Evolutionary conservation across 2,888 invertebrate genomes (phyloP).

Genomic region (Stenodera caucasica): DNA sequence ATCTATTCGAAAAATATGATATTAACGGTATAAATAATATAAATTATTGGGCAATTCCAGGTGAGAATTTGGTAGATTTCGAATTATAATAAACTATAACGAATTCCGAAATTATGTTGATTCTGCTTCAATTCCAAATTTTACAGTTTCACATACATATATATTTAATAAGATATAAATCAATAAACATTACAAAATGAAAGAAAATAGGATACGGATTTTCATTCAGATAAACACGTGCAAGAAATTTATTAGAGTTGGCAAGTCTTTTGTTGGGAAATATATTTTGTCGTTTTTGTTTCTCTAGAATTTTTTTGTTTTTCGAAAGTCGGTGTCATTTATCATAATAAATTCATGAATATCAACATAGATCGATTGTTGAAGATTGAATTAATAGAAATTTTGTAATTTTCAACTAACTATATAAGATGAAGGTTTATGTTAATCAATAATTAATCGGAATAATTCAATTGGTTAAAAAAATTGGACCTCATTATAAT

Average conservation of each 20-base stretch:
- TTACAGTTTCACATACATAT: not conserved
- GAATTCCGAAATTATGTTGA: not conserved
- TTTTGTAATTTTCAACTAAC: not conserved
- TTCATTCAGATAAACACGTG: conserved; percentile 5
- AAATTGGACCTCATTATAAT: too few species aligned
- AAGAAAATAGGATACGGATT: not conserved
- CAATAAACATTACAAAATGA: conserved; percentile 3
- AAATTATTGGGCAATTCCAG: too few species aligned
- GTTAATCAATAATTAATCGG: too few species aligned
- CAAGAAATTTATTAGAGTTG: conserved; percentile 11
- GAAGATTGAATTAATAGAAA: not conserved
- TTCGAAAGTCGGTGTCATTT: not conserved
- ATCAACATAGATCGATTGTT: not conserved
- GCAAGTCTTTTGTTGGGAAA: not conserved
- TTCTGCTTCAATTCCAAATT: not conserved
- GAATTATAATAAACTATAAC: too few species aligned
- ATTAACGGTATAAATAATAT: too few species aligned
- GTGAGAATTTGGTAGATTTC: too few species aligned
- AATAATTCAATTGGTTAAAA: too few species aligned
- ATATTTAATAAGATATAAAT: conserved; percentile 11
- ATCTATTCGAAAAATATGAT: too few species aligned
- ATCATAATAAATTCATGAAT: not conserved
- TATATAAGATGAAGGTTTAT: too few species aligned
- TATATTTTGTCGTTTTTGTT: not conserved
- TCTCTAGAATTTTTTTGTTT: not conserved